Percentiles rank a stretch among this genome's conserved stretches.
Evolutionary conservation across 2,113 vertebrate species (phyloP).

Genomic region (Gobio gobio): DNA sequence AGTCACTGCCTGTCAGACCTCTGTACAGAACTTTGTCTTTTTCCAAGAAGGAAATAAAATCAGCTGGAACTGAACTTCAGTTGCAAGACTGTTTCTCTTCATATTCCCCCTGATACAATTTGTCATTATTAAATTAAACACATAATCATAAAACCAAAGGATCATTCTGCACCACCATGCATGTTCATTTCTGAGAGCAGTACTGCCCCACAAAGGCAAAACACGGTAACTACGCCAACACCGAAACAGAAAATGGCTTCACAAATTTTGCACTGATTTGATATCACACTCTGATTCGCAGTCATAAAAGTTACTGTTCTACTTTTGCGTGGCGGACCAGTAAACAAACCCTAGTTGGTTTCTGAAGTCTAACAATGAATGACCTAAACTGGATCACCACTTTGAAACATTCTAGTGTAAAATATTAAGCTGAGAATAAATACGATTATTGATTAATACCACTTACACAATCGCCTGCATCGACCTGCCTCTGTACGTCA

Average conservation of each 20-base stretch:
- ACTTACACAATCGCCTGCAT: neutral
- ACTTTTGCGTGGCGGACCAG: neutral
- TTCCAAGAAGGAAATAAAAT: constrained; percentile 99
- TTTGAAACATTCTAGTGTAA: neutral
- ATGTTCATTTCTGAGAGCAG: neutral
- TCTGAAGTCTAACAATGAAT: neutral
- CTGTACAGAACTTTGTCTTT: constrained; percentile 87
- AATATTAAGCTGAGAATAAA: neutral
- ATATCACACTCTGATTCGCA: neutral
- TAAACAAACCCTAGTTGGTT: neutral
- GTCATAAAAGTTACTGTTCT: neutral
- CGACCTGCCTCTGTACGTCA: neutral
- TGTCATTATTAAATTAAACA: too few species aligned
- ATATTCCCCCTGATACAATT: neutral
- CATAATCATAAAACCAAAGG: neutral
- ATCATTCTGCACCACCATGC: neutral
- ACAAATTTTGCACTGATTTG: neutral
- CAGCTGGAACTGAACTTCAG: constrained; percentile 99
- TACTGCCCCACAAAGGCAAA: neutral
- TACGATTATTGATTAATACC: neutral
- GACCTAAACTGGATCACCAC: neutral
- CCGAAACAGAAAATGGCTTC: neutral
- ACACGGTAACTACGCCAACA: neutral
- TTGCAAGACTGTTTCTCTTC: constrained; percentile 59
- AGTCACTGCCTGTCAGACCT: constrained; percentile 99